Conservation (phyloP, 2,113 vertebrate species). For the Myrmecobius fasciatus region DNA sequence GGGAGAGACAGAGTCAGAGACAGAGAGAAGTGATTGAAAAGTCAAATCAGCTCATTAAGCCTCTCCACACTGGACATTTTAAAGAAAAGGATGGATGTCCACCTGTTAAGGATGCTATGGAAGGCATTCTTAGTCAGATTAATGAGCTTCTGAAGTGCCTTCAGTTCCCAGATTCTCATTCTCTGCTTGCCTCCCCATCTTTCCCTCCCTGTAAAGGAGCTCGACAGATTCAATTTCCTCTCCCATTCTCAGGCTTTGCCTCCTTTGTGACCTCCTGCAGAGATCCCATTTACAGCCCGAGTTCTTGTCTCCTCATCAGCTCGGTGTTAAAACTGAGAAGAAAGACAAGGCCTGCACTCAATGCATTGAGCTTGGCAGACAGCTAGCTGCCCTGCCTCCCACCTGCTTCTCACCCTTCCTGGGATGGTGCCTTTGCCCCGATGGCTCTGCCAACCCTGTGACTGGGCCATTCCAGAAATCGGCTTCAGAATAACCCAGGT, state of each 20-base stretch:
- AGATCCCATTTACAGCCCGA: not conserved
- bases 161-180: not conserved
- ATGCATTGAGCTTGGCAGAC: not conserved
- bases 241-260: not conserved
- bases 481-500: not conserved
- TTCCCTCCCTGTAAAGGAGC: not conserved
- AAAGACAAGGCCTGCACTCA: not conserved
- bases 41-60: not conserved
- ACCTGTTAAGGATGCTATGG: not conserved
- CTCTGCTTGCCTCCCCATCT: not conserved
- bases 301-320: not conserved
- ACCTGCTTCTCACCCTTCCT: not conserved
- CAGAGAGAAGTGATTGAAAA: not conserved
- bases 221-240: not conserved
- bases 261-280: not conserved
- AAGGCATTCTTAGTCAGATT: not conserved
- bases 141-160: not conserved
- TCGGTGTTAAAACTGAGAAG: not conserved
- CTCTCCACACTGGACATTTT: not conserved
- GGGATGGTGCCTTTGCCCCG: not conserved
- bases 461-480: not conserved
- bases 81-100: not conserved
- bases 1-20: no score
- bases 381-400: not conserved
- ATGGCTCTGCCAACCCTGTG: no score